A percentile compares a stretch with the other conserved stretches of the same genome.
These are phyloP conservation scores for Drosophila equinoxialis DNA, from an alignment of 1,140 invertebrate genomes.

Conservation along the genomic window DNA sequence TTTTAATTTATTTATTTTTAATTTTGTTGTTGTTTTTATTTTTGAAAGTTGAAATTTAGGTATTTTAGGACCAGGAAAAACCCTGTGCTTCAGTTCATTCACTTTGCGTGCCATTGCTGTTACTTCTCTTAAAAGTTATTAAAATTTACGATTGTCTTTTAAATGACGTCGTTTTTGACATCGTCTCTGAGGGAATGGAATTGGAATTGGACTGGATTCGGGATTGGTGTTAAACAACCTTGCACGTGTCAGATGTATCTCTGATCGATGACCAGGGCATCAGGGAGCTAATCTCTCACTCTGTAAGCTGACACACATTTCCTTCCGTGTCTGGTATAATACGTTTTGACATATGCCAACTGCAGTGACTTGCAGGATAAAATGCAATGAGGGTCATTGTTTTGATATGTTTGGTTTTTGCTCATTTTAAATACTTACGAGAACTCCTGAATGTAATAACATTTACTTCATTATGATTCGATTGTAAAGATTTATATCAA, in stretches of 20 bases:
- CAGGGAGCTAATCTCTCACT: background rate
- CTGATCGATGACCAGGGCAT: constrained; percentile 31
- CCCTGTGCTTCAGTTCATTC: constrained; percentile 47
- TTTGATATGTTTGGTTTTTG: background rate
- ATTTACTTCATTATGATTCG: no score
- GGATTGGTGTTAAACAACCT: constrained; percentile 29
- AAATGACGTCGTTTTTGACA: constrained; percentile 23
- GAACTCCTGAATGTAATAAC: no score
- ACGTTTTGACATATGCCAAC: constrained; percentile 41
- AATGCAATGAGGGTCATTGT: constrained; percentile 25
- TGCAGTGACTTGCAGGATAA: constrained; percentile 22
- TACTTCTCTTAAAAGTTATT: constrained; percentile 33
- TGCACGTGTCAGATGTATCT: constrained; percentile 33
- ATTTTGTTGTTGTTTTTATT: constrained; percentile 32
- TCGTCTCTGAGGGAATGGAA: constrained; percentile 17
- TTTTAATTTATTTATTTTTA: constrained; percentile 24
- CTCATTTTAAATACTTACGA: no score
- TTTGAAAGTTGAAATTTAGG: constrained; percentile 74
- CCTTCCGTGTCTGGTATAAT: constrained; percentile 32
- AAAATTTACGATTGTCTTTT: constrained; percentile 60
- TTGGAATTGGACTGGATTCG: constrained; percentile 24
- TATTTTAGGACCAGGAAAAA: constrained; percentile 62
- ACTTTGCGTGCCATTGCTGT: constrained; percentile 15
- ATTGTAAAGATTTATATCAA: no score
- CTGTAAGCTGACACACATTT: constrained; percentile 12